These are phyloP conservation scores for Amblyjoppa proteus DNA, from an alignment of 2,888 invertebrate species.

Conservation along the genomic window DNA sequence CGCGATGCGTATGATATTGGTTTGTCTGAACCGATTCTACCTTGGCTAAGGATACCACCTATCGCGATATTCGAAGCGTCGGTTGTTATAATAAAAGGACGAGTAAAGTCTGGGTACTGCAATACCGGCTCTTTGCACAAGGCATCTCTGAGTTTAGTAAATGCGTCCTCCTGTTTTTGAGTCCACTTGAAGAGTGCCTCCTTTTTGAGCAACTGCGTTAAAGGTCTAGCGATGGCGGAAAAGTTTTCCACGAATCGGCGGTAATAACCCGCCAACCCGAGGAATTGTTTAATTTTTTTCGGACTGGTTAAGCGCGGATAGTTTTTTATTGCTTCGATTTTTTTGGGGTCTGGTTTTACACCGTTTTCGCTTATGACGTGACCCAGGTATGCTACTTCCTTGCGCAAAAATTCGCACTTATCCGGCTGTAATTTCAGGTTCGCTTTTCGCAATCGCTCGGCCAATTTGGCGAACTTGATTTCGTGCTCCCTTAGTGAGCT, in stretches of 20 bases:
- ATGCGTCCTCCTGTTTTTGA: too few relatives aligned
- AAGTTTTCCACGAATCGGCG: conserved; percentile 53
- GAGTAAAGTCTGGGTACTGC: too few relatives aligned
- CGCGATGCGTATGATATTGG: conserved; percentile 60
- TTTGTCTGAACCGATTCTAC: conserved; percentile 42
- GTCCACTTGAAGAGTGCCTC: too few relatives aligned
- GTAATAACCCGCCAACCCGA: conserved; percentile 36
- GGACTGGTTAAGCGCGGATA: conserved; percentile 11
- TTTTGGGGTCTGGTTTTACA: conserved; percentile 3
- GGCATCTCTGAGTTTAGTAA: too few relatives aligned
- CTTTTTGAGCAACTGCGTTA: too few relatives aligned
- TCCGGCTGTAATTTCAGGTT: background rate
- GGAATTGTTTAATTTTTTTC: conserved; percentile 15
- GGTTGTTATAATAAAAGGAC: too few relatives aligned
- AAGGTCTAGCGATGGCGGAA: conserved; percentile 49
- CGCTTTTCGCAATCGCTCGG: background rate
- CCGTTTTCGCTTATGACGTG: conserved; percentile 20
- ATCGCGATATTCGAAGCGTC: conserved; percentile 43
- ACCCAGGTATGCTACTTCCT: conserved; percentile 26
- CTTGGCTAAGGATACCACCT: conserved; percentile 53
- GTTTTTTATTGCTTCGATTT: background rate
- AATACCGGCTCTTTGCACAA: too few relatives aligned
- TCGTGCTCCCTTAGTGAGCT: conserved; percentile 46
- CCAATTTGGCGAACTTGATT: conserved; percentile 13
- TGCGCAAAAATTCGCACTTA: too few relatives aligned